Evolutionary conservation across 2,797 vertebrate genomes (phyloP), one percentile per base, ranked within the genome.

Genomic region (Halcyon badia): DNA sequence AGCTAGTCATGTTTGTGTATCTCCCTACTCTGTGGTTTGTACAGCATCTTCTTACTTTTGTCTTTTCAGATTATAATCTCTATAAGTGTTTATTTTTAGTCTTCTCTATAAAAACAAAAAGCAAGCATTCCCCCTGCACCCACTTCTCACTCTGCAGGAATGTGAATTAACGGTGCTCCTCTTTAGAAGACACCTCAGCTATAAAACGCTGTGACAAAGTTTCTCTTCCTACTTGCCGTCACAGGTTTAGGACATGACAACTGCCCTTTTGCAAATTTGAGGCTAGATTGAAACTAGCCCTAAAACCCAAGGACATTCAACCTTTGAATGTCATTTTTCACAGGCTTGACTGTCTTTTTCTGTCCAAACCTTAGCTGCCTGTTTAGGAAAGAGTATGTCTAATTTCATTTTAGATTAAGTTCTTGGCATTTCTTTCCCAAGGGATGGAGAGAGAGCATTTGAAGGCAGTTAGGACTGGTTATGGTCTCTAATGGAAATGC

Each of bases 71-170:
- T 49, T 73, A 15, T 24, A 33, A 77, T 33, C 26, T 66, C 26
- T 83, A 21, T 72, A n/a, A 73, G 44, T 64, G 4, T 6, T 61
- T 78, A 48, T 64, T 77, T 87, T 82, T 42, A 71, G 35, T 69
- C 5, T 62, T 52, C 84, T 49, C 5, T 72, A 28, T 78, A 52
- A 65, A 81, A 94, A 35, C 4, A 54, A 77, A 51, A 65, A 93
- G 33, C 17, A 68, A 30, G 48, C 5, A 37, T 24, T 30, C 4
- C 4, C 7, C 9, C 9, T 3, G 3, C 0, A 2, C 28, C 14
- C 12, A 1, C 15, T 64, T 52, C 19, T 31, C 26, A 48, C 37
- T 26, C 4, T 54, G 46, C 30, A 68, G 62, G 84, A 75, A 46
- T 64, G 31, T 21, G 31, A 79, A 31, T 24, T 20, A 33, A 57